phyloP scores from a whole-genome alignment of 2,888 invertebrate species.

The Polydrusus cervinus region DNA sequence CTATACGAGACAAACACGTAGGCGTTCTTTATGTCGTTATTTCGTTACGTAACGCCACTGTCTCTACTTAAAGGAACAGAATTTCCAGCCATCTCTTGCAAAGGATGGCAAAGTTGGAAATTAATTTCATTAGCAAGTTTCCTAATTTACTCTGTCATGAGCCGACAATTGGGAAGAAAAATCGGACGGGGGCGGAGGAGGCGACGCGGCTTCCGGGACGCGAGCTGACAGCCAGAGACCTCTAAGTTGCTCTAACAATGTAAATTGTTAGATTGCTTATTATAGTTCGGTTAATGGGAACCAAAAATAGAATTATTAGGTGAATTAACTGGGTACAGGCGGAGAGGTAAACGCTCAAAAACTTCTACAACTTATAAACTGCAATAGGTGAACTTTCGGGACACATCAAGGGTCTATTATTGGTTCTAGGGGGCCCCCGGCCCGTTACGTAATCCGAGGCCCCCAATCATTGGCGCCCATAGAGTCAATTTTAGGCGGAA shows the following conservation, averaged over 20 bases:
- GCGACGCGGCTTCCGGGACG: conserved; percentile 25
- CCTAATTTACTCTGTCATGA: conserved; percentile 70
- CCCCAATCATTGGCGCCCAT: too few relatives aligned
- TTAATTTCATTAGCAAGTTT: conserved; percentile 70
- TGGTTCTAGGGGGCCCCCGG: too few relatives aligned
- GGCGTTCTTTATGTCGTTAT: neutral
- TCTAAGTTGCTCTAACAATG: conserved; percentile 36
- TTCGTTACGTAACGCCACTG: conserved; percentile 30
- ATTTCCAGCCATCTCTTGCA: conserved; percentile 47
- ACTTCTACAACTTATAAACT: too few relatives aligned
- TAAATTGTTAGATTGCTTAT: conserved; percentile 36
- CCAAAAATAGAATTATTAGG: conserved; percentile 18
- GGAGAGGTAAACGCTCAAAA: too few relatives aligned
- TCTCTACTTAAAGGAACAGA: conserved; percentile 45
- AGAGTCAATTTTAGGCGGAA: too few relatives aligned
- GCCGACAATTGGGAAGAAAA: conserved; percentile 66
- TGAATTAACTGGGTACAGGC: neutral
- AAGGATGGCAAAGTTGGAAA: conserved; percentile 56
- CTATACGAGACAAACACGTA: too few relatives aligned
- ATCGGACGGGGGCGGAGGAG: conserved; percentile 41
- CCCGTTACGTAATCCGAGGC: too few relatives aligned
- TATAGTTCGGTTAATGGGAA: conserved; percentile 19
- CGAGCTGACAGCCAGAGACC: conserved; percentile 38
- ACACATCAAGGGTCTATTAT: too few relatives aligned
- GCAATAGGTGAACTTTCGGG: too few relatives aligned